Base-by-base conservation (phyloP, 2,797 vertebrate genomes). In the Staurois parvus region DNA sequence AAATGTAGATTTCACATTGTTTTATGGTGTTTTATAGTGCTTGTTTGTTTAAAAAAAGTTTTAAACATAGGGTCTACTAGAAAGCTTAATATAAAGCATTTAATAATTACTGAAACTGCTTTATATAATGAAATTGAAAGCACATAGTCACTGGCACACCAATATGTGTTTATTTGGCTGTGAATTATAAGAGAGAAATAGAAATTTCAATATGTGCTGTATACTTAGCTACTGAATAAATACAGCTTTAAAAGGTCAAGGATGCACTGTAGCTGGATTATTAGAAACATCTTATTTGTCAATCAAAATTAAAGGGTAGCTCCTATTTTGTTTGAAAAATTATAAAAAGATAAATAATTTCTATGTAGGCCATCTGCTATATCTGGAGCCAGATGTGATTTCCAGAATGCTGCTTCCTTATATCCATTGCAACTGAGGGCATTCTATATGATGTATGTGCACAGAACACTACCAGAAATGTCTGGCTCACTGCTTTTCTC, bases 131-230 rank as follows among this genome's bases (percentile, higher is more conserved):
- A 64, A 79, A 48, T 24, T 40, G 26, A 67, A 80, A 80, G 45
- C 29, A 56, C 45, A 72, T 24, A 81, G 48, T 21, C 29, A 48
- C 12, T 72, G n/a, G 67, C 48, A 68, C 66, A 52, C 78, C 67
- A 81, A 56, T 72, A 56, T 81, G 42, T 69, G 3, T 81, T 67
- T 80, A 69, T 70, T 70, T 80, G 78, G 40, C 67, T 69, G 37
- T 45, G 66, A 80, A 67, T n/a, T 72, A 56, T 72, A 37, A 21
- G 29, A 56, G 29, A 67, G 56, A 72, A 81, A 81, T 72, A 81
- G 67, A 48, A 69, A 81, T 70, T 81, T 81, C 42, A 81, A 81
- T 81, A 81, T 81, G 29, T 70, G 79, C 79, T 72, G 68, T 81
- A 81, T 45, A 81, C 66, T 52, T 80, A 80, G 78, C 42, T 29